Evolutionary conservation across 2,797 vertebrate genomes (phyloP), one percentile per base, ranked within the genome.

Genomic region (Spinibarbus caldwelli): DNA sequence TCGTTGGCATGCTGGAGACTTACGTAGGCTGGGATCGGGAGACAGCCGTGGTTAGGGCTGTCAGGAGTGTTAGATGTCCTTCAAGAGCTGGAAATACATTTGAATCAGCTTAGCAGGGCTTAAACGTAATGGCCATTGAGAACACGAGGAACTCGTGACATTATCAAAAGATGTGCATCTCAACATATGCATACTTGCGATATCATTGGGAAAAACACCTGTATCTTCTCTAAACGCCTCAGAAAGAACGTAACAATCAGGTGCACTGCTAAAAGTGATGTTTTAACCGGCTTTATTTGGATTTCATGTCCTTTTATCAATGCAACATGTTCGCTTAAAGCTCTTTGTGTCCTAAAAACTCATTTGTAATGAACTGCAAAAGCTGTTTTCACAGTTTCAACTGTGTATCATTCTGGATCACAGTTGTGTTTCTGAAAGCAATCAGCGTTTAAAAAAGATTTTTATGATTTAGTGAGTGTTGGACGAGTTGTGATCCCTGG

Each of bases 401-500:
- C 66, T 77, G 45, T 82, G 59, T 82, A 85, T 82, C 34, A 68
- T 36, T 88, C 90, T 75, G 10, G 34, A 88, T 87, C 82, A 64
- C 64, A 78, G 78, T 91, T 45, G 45, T 70, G 45, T 77, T 91
- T 73, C 86, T 78, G 43, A 83, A 85, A 88, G 85, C 87, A 15
- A 86, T 79, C 23, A 64, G 88, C 59, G 77, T 82, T 80, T 59
- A 72, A 45, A 72, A 83, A 89, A 87, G 68, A 52, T 86, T 78
- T 26, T 45, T 70, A 87, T 94, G 92, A 94, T 95, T 94, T 94
- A 94, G 89, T 85, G 91, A 90, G 80, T 82, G 92, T 93, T 91
- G 89, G 91, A 93, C 88, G 87, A 92, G 90, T 91, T 87, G 31
- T 89, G 93, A 94, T 94, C 95, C 94, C 90, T 92, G 91, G 89